phyloP scores from a whole-genome alignment of 2,797 vertebrate genomes.

The Protonibea diacanthus region DNA sequence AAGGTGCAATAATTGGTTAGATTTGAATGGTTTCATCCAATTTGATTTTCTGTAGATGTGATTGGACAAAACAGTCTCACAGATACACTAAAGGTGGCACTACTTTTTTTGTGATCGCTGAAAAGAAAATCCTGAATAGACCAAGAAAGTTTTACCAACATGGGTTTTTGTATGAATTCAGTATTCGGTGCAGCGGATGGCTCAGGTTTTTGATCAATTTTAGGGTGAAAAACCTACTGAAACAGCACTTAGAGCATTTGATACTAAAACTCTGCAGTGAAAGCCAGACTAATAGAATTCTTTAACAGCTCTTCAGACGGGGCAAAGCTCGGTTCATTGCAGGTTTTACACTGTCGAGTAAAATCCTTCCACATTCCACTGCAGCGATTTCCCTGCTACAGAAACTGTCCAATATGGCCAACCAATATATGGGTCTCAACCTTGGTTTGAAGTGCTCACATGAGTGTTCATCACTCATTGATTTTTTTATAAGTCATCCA shows the following conservation, averaged over 20 bases:
- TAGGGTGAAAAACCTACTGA: neutral
- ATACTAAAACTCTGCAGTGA: slow-evolving; percentile 3
- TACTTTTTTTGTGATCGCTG: neutral
- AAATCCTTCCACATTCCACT: slow-evolving; percentile 18
- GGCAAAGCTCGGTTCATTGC: neutral
- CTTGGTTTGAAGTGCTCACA: slow-evolving; percentile 25
- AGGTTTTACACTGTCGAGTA: slow-evolving; percentile 27
- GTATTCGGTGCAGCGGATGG: neutral
- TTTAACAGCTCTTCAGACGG: slow-evolving; percentile 19
- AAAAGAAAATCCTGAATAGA: neutral
- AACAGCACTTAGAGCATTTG: neutral
- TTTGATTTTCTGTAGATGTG: neutral
- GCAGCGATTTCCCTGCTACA: neutral
- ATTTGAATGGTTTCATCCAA: neutral
- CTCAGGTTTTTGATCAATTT: neutral
- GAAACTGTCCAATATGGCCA: slow-evolving; percentile 12
- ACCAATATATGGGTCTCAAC: slow-evolving; percentile 8
- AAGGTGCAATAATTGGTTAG: neutral
- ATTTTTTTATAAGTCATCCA: slow-evolving; percentile 45
- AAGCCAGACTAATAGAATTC: slow-evolving; percentile 9
- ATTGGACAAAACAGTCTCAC: neutral
- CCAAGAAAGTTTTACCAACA: neutral
- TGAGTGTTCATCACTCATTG: slow-evolving; percentile 50
- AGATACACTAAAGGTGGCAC: neutral
- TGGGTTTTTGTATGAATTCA: neutral